Evolutionary conservation across 2,888 invertebrate species (phyloP).

Genomic region (Lasioglossum oenotherae): DNA sequence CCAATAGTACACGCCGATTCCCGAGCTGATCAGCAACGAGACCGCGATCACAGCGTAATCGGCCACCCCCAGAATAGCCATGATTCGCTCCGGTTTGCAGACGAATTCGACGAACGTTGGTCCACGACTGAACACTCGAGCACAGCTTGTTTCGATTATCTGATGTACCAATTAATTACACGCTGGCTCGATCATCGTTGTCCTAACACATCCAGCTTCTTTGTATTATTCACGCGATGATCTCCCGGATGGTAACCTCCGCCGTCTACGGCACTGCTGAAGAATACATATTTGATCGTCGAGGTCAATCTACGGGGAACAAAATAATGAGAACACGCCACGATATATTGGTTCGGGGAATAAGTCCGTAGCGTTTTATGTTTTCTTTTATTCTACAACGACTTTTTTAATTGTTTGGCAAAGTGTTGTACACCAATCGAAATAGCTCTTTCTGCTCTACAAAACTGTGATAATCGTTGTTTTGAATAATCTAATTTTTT

Average conservation of each 20-base stretch:
- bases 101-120: conserved; percentile 7
- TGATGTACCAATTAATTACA: not conserved
- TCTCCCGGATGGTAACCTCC: not conserved
- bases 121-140: not conserved
- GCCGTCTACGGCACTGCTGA: not conserved
- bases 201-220: not conserved
- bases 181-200: not conserved
- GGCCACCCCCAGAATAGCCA: conserved; percentile 87
- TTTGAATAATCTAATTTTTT: no score
- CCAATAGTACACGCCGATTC: conserved; percentile 93
- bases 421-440: no score
- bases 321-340: not conserved
- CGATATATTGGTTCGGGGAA: not conserved
- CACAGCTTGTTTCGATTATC: conserved; percentile 1
- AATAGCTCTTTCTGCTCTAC: no score
- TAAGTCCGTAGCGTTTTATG: no score
- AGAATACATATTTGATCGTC: not conserved
- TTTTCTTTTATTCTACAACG: no score
- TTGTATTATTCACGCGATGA: conserved; percentile 10
- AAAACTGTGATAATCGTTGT: no score
- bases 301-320: not conserved
- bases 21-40: conserved; percentile 89
- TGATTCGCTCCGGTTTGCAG: conserved; percentile 29
- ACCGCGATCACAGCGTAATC: conserved; percentile 91
- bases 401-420: no score